A percentile compares a stretch with the other conserved stretches of the same genome.
phyloP scores from a whole-genome alignment of 1,140 invertebrate genomes.

The Gryon sp. region DNA sequence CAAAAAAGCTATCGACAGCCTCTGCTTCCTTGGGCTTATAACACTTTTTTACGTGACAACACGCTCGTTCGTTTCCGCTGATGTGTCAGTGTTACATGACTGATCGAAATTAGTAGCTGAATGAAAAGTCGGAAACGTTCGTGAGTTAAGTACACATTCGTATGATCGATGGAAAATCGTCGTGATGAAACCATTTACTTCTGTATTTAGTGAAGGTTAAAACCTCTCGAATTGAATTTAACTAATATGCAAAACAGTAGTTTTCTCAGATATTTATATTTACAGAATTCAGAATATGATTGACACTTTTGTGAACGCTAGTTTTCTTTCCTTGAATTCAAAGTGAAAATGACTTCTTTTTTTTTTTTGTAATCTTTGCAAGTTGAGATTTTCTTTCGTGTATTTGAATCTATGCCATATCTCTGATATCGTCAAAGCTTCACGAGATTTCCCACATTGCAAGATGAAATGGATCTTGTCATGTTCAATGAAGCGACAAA shows the following conservation, averaged over 20 bases:
- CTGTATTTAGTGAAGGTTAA: conserved; percentile 24
- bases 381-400: no score
- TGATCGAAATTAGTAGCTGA: conserved; percentile 65
- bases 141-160: conserved; percentile 60
- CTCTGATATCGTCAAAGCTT: no score
- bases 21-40: conserved; percentile 39
- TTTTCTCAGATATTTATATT: no score
- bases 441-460: no score
- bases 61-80: conserved; percentile 58
- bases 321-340: no score
- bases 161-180: conserved; percentile 75
- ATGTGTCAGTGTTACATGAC: conserved; percentile 71
- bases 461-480: no score
- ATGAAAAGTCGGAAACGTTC: conserved; percentile 59
- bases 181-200: conserved; percentile 67
- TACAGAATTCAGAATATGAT: conserved; percentile 16
- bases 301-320: no score
- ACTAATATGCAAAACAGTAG: conserved; percentile 28
- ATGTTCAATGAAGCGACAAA: no score
- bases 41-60: conserved; percentile 71
- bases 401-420: no score
- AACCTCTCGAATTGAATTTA: conserved; percentile 17
- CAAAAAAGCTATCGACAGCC: conserved; percentile 58
- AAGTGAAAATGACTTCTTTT: no score
- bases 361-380: no score